A percentile compares a stretch with the other conserved stretches of the same genome.
Evolutionary conservation across 2,797 vertebrate species (phyloP).

Genomic region (Ataeniobius toweri): DNA sequence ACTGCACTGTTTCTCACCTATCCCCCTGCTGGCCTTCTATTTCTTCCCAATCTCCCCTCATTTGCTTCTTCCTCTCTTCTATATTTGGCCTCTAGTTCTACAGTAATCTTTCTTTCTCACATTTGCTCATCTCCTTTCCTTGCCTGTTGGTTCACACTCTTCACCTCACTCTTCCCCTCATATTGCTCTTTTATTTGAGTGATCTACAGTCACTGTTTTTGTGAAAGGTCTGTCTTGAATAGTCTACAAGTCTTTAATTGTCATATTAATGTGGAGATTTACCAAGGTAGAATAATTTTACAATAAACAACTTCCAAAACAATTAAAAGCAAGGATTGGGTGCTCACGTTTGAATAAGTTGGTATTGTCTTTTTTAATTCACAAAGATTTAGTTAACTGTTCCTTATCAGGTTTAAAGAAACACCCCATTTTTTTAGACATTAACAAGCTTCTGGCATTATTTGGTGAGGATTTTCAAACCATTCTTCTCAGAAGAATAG

Average conservation of each 20-base stretch:
- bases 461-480: no score
- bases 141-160: conserved; percentile 31
- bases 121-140: conserved; percentile 26
- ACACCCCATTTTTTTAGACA: background rate
- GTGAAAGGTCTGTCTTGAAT: conserved; percentile 50
- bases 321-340: background rate
- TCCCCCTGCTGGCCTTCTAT: conserved; percentile 49
- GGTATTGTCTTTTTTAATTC: background rate
- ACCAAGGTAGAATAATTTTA: background rate
- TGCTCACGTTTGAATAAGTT: background rate
- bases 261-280: background rate
- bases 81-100: conserved; percentile 27
- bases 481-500: no score
- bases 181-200: conserved; percentile 53
- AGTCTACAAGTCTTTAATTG: background rate
- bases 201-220: conserved; percentile 59
- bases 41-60: conserved; percentile 56
- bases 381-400: background rate
- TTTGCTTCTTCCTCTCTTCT: conserved; percentile 37
- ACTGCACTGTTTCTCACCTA: conserved; percentile 60
- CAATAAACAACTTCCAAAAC: background rate
- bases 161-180: conserved; percentile 26
- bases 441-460: no score
- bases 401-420: background rate
- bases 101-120: conserved; percentile 31